Percentiles rank a stretch among this genome's conserved stretches.
Conservation (phyloP, 2,888 invertebrate species). For the Drosophila phalerata region DNA sequence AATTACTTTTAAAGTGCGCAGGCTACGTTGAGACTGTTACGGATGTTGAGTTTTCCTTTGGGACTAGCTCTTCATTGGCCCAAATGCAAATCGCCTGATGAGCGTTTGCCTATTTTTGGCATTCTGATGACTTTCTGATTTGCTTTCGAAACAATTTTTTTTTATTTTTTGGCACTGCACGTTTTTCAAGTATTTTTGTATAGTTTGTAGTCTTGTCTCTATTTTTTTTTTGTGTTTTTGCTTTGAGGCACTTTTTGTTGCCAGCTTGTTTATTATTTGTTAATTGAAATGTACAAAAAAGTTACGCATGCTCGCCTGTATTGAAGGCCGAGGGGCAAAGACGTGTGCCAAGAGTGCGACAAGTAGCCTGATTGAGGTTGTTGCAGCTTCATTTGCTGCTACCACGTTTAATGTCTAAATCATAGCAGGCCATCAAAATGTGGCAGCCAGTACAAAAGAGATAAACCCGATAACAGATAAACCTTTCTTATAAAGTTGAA, state of each 20-base stretch:
- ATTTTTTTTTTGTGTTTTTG: slow-evolving; percentile 11
- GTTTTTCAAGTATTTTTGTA: slow-evolving; percentile 11
- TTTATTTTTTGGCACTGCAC: slow-evolving; percentile 27
- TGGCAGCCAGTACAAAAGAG: slow-evolving; percentile 29
- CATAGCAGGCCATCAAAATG: slow-evolving; percentile 54
- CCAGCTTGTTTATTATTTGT: slow-evolving; percentile 77
- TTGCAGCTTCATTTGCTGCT: slow-evolving; percentile 45
- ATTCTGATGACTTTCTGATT: slow-evolving; percentile 78
- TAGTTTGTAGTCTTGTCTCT: slow-evolving; percentile 4
- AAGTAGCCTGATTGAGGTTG: slow-evolving; percentile 40
- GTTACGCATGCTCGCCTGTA: slow-evolving; percentile 50
- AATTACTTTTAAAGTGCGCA: slow-evolving; percentile 77
- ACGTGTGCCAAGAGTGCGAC: slow-evolving; percentile 1
- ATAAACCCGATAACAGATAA: slow-evolving; percentile 24
- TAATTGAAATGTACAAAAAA: slow-evolving; percentile 75
- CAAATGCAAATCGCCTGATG: slow-evolving; percentile 63
- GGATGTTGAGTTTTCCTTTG: slow-evolving; percentile 26
- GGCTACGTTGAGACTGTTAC: slow-evolving; percentile 26
- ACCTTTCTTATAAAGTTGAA: not conserved
- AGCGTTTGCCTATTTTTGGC: slow-evolving; percentile 56
- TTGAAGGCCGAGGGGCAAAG: not conserved
- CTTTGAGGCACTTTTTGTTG: slow-evolving; percentile 63
- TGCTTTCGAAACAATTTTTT: slow-evolving; percentile 67
- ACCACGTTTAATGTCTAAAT: slow-evolving; percentile 57
- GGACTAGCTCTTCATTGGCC: slow-evolving; percentile 51